Evolutionary conservation across 1,140 invertebrate genomes (phyloP).

Genomic region (Pachypeltis micranthus): DNA sequence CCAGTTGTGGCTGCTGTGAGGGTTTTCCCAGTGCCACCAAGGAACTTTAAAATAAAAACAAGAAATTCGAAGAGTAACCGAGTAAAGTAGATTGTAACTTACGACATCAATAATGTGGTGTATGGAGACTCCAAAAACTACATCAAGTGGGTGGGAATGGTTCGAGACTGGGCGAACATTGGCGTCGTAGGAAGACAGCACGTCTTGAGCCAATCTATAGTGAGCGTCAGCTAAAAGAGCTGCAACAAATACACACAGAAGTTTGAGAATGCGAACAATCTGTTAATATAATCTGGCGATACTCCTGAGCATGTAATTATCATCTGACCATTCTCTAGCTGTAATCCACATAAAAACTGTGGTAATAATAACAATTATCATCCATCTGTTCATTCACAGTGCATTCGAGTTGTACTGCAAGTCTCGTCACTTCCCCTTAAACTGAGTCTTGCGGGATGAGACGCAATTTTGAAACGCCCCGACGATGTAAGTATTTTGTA

Average conservation of each 20-base stretch:
- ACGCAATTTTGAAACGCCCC: no score
- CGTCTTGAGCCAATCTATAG: slow-evolving; percentile 54
- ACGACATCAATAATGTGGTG: slow-evolving; percentile 74
- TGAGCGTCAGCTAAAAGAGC: slow-evolving; percentile 48
- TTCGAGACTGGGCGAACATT: slow-evolving; percentile 62
- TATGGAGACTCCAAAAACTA: slow-evolving; percentile 65
- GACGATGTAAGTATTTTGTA: no score
- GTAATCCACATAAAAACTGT: no score
- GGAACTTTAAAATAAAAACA: not conserved
- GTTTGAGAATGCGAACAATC: no score
- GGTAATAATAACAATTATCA: no score
- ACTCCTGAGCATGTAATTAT: no score
- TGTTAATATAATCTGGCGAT: no score
- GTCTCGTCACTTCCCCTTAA: no score
- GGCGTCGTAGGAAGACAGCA: slow-evolving; percentile 61
- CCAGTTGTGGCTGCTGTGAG: not conserved
- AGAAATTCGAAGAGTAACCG: not conserved
- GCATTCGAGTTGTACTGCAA: no score
- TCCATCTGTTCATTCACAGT: no score
- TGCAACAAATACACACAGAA: slow-evolving; percentile 2
- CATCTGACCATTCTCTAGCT: no score
- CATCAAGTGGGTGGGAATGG: slow-evolving; percentile 55
- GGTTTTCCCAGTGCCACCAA: not conserved
- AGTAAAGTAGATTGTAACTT: slow-evolving; percentile 33
- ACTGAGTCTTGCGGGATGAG: no score